Percentiles rank a stretch among this genome's conserved stretches.
Evolutionary conservation across 2,888 invertebrate genomes (phyloP).

Genomic region (Parasteatoda lunata): DNA sequence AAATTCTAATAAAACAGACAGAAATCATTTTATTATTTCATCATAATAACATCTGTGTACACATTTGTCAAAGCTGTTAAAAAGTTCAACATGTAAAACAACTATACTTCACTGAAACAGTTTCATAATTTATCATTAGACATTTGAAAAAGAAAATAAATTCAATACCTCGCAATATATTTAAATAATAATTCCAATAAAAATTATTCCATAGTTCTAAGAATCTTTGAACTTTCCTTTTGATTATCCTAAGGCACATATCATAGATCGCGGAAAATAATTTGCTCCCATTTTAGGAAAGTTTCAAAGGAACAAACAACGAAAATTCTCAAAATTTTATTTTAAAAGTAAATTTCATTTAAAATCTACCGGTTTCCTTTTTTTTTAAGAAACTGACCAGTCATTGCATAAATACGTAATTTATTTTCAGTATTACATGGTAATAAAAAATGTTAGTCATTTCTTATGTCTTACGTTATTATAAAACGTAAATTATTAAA

Average conservation of each 20-base stretch:
- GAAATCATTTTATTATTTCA: constrained; percentile 25
- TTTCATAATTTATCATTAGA: neutral
- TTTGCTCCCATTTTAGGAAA: neutral
- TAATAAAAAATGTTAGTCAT: no score
- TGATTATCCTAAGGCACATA: constrained; percentile 44
- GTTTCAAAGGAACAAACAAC: neutral
- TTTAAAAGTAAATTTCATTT: neutral
- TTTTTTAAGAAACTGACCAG: neutral
- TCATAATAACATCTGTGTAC: constrained; percentile 15
- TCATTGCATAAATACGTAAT: no score
- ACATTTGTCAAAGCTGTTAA: constrained; percentile 13
- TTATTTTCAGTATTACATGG: no score
- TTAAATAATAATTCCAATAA: neutral
- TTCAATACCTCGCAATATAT: neutral
- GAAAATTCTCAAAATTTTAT: neutral
- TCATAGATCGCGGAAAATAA: constrained; percentile 11
- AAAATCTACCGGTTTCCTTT: neutral
- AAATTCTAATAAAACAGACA: neutral
- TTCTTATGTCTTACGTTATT: no score
- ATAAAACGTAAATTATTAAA: no score
- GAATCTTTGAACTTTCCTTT: constrained; percentile 10
- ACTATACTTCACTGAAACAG: constrained; percentile 15
- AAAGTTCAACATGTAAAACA: constrained; percentile 43
- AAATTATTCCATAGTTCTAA: neutral
- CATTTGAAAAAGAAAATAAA: neutral